Evolutionary conservation across 2,888 invertebrate genomes (phyloP).

Genomic region (Lissonota sp.): DNA sequence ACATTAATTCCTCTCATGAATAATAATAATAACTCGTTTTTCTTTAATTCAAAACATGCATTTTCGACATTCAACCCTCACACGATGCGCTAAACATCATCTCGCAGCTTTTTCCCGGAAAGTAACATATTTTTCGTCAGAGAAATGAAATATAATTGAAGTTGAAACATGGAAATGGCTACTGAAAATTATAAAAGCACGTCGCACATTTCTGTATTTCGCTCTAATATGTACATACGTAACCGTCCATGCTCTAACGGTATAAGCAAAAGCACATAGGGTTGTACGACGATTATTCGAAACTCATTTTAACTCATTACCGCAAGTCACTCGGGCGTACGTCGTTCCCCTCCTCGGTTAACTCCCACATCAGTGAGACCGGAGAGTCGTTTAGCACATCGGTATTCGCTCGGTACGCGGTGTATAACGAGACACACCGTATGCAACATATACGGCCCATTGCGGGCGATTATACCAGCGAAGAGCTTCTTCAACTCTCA

Average conservation of each 20-base stretch:
- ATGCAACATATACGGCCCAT: slow-evolving; percentile 26
- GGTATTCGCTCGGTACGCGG: slow-evolving; percentile 12
- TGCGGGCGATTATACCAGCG: slow-evolving; percentile 11
- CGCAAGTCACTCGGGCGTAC: slow-evolving; percentile 25
- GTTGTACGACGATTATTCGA: slow-evolving; percentile 71
- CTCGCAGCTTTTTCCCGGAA: too few relatives aligned
- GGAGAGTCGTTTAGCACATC: slow-evolving; percentile 20
- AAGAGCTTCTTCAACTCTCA: neutral
- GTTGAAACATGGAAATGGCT: too few relatives aligned
- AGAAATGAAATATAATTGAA: too few relatives aligned
- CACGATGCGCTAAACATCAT: too few relatives aligned
- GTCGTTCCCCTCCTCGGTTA: slow-evolving; percentile 22
- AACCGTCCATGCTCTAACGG: neutral
- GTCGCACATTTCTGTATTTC: too few relatives aligned
- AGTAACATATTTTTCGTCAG: too few relatives aligned
- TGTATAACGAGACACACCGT: slow-evolving; percentile 24
- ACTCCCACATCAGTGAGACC: slow-evolving; percentile 2
- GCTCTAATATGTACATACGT: too few relatives aligned
- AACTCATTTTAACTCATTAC: slow-evolving; percentile 78
- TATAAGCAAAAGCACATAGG: slow-evolving; percentile 8
- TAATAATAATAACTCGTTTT: too few relatives aligned
- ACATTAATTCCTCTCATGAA: too few relatives aligned
- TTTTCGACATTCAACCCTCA: too few relatives aligned
- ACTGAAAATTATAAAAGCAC: too few relatives aligned
- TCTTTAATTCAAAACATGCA: too few relatives aligned